These are phyloP conservation scores for Sylvilagus floridanus DNA, from an alignment of 2,797 vertebrate species.

Conservation along the genomic window DNA sequence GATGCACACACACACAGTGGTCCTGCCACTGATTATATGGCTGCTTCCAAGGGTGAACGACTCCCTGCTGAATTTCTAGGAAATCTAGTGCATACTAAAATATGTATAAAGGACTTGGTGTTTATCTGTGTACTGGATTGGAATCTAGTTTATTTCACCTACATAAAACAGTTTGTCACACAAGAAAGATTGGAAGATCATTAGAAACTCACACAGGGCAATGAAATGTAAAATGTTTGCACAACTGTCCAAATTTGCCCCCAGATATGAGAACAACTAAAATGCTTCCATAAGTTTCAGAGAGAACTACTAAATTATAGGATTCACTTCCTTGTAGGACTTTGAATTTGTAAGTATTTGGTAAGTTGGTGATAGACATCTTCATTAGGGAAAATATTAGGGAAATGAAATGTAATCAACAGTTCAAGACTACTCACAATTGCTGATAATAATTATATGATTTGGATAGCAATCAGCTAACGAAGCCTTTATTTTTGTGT, in stretches of 20 bases:
- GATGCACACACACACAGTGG: accelerated
- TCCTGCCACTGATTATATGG: too few species aligned
- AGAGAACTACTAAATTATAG: background rate
- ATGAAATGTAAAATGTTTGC: background rate
- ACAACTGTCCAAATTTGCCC: background rate
- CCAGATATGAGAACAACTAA: background rate
- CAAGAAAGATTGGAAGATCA: background rate
- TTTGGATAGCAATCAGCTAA: background rate
- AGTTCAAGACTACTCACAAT: background rate
- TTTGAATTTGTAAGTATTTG: background rate
- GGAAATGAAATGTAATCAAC: conserved; percentile 1
- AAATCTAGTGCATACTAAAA: background rate
- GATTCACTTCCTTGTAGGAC: background rate
- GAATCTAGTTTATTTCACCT: background rate
- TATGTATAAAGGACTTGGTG: background rate
- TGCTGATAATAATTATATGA: conserved; percentile 20
- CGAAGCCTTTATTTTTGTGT: background rate
- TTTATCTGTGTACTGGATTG: background rate
- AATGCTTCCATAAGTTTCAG: background rate
- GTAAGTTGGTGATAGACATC: background rate
- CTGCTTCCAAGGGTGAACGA: too few species aligned
- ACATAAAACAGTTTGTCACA: background rate
- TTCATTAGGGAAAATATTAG: background rate
- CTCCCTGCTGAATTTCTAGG: background rate
- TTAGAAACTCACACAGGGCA: background rate